Base-by-base conservation (phyloP, 2,888 invertebrate genomes). In the Heliconius hortense region DNA sequence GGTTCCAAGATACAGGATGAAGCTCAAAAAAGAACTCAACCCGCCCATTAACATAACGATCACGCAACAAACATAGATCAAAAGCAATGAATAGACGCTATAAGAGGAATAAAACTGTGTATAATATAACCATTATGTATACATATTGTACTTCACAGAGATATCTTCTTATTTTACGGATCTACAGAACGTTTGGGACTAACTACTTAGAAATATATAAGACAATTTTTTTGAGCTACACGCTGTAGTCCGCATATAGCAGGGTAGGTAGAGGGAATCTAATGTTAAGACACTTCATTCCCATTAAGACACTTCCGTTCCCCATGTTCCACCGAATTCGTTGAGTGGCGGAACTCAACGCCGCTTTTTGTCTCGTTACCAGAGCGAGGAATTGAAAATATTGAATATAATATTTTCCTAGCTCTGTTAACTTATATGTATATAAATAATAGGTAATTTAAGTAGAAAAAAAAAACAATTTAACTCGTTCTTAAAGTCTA, bases 111-210 rank as follows among this genome's bases (percentile, higher is more conserved):
- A 74, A 53, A 60, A 39, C 73, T 48, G 7, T 43, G 74, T 66
- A 76, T 76, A 76, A 76, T 76, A 76, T 67, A 67, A 35, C 74
- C 48, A 76, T 76, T 76, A 74, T 68, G 76, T 76, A 62, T 68
- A 73, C 73, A 74, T 76, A 71, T 71, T 71, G 53, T 43, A 13
- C 64, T 69, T 62, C 39, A 62, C 35, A 24, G 60, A 26, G 62
- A 60, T 62, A 72, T 60, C n/a, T 62, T 35, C 43, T 31, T 72
- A 39, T 7, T 53, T 64, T 73, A 72, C 48, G 62, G 56, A 31
- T 59, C 24, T 70, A 24, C 5, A 24, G 70, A 59, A 35, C 31
- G n/a, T 70, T 35, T 59, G 53, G 53, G 35, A 56, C 35, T 53
- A 59, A 53, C 0, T 53, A 31, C n/a, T 68, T 68, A 11, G 13